phyloP scores from a whole-genome alignment of 2,113 vertebrate genomes.

The Brachypteracias leptosomus region DNA sequence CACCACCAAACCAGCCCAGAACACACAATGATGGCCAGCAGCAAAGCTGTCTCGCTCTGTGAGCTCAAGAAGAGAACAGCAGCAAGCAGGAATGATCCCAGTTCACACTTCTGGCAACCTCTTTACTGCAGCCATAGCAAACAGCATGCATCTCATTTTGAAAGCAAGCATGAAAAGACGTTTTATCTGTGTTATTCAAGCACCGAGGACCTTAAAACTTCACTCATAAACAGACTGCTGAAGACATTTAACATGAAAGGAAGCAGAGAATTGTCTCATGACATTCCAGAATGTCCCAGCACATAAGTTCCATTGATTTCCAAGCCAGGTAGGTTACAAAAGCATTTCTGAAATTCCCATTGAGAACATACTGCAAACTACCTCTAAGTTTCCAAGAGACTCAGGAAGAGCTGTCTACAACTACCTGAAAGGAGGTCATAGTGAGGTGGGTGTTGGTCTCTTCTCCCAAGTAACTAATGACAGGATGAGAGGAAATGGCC shows the following conservation, averaged over 20 bases:
- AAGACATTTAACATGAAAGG: background rate
- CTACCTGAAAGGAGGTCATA: background rate
- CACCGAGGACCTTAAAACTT: background rate
- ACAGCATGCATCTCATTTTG: background rate
- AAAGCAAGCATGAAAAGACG: background rate
- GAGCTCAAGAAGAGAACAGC: background rate
- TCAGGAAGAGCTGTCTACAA: no score
- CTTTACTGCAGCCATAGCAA: background rate
- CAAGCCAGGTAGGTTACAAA: background rate
- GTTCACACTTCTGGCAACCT: background rate
- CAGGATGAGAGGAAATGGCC: background rate
- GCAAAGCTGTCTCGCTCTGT: background rate
- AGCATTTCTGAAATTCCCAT: background rate
- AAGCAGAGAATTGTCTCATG: background rate
- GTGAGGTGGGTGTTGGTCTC: background rate
- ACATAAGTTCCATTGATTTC: background rate
- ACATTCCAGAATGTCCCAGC: background rate
- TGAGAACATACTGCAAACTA: background rate
- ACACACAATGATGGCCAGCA: background rate
- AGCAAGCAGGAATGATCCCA: background rate
- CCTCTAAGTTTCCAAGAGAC: background rate
- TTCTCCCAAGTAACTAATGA: background rate
- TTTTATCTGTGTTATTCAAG: slow-evolving; percentile 5
- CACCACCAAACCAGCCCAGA: background rate
- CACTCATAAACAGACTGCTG: background rate